phyloP scores from a whole-genome alignment of 2,888 invertebrate genomes.

The Neoitamus cyanurus region DNA sequence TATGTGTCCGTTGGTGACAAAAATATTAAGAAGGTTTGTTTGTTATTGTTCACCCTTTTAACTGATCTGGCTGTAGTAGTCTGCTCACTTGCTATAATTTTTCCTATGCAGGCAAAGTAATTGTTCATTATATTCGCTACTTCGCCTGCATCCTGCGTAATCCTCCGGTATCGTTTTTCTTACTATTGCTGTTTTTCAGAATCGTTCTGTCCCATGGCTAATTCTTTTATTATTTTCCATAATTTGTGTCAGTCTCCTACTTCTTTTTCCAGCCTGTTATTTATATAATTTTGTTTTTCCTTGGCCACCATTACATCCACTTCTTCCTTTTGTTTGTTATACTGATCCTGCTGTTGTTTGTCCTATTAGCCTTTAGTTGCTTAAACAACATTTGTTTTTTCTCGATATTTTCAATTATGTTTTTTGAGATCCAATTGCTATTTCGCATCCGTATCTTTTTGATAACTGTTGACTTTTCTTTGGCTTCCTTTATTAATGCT shows the following conservation, averaged over 20 bases:
- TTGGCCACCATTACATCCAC: neutral
- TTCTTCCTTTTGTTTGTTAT: neutral
- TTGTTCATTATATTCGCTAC: neutral
- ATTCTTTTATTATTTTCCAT: neutral
- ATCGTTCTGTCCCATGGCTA: neutral
- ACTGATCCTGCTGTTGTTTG: neutral
- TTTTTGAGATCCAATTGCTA: neutral
- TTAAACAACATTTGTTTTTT: neutral
- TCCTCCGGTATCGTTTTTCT: neutral
- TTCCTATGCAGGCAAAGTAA: neutral
- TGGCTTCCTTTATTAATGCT: neutral
- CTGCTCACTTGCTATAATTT: neutral
- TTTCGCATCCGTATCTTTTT: neutral
- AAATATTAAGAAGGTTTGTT: neutral
- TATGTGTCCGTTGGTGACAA: neutral
- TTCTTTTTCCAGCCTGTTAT: neutral
- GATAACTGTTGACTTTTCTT: neutral
- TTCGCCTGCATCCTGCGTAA: neutral
- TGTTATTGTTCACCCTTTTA: neutral
- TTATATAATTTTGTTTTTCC: neutral
- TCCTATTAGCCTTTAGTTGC: neutral
- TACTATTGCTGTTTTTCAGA: neutral
- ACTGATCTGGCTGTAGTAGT: neutral
- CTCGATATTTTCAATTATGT: neutral
- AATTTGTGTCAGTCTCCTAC: neutral